phyloP scores from a whole-genome alignment of 92 coral and sea anemone species.

The Bergia sp. region DNA sequence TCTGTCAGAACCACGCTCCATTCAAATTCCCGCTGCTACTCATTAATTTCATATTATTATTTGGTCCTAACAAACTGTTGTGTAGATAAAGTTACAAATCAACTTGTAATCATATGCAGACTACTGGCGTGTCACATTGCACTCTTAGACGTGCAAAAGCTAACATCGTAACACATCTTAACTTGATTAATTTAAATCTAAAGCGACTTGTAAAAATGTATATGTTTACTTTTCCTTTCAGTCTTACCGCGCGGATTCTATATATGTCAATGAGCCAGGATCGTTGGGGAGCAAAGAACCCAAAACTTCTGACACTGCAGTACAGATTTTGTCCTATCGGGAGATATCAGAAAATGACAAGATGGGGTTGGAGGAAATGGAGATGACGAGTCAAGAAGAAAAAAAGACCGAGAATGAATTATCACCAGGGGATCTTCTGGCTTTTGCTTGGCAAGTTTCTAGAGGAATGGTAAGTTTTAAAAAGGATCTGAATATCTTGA shows the following conservation, averaged over 20 bases:
- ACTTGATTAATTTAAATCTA: not conserved
- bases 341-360: constrained; percentile 13
- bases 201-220: no score
- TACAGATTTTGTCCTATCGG: constrained; percentile 25
- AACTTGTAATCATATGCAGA: no score
- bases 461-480: constrained; percentile 36
- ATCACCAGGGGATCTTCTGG: constrained; percentile 43
- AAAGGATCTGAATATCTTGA: not conserved
- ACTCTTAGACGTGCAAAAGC: no score
- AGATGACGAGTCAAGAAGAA: not conserved
- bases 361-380: not conserved
- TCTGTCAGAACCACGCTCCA: no score
- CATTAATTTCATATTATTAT: no score
- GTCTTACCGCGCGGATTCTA: constrained; percentile 15
- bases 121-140: no score
- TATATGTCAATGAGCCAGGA: constrained; percentile 39
- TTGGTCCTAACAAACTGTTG: no score
- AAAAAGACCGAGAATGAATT: not conserved
- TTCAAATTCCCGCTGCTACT: no score
- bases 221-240: not conserved
- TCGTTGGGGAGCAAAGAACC: constrained; percentile 3
- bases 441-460: constrained; percentile 45
- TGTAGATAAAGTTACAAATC: no score
- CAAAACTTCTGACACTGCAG: not conserved
- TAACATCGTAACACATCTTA: not conserved